A percentile compares a stretch with the other conserved stretches of the same genome.
These are phyloP conservation scores for Gonocerus acuteangulatus DNA, from an alignment of 2,888 invertebrate genomes.

Conservation along the genomic window DNA sequence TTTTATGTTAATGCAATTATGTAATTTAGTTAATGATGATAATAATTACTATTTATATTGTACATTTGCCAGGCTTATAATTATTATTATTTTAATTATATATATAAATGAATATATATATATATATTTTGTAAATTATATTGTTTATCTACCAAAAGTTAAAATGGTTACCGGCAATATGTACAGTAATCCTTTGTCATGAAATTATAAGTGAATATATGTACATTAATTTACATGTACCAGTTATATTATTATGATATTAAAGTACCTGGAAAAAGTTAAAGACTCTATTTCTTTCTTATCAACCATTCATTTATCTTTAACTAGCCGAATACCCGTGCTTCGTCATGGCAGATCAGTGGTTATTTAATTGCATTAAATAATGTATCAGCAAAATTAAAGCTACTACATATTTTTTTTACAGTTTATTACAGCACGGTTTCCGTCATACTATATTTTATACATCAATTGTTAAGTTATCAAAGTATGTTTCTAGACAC, in stretches of 20 bases:
- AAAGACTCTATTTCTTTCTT: slow-evolving; percentile 11
- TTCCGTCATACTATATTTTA: too few relatives aligned
- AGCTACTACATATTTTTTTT: too few relatives aligned
- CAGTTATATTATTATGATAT: slow-evolving; percentile 37
- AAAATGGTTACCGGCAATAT: slow-evolving; percentile 38
- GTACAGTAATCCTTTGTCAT: slow-evolving; percentile 37
- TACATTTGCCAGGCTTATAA: slow-evolving; percentile 28
- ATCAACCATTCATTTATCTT: not conserved
- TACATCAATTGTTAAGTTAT: too few relatives aligned
- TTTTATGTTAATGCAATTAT: slow-evolving; percentile 26
- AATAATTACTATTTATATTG: slow-evolving; percentile 30
- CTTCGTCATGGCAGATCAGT: too few relatives aligned
- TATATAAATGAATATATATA: slow-evolving; percentile 8
- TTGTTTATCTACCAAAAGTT: slow-evolving; percentile 38
- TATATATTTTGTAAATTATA: slow-evolving; percentile 28
- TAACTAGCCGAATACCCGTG: too few relatives aligned
- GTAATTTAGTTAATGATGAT: slow-evolving; percentile 14
- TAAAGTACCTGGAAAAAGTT: slow-evolving; percentile 39
- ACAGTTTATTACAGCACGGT: too few relatives aligned
- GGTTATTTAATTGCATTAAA: too few relatives aligned
- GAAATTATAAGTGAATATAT: slow-evolving; percentile 32
- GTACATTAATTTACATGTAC: slow-evolving; percentile 36
- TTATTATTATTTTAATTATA: slow-evolving; percentile 28
- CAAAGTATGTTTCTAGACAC: too few relatives aligned
- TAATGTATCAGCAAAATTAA: too few relatives aligned